Evolutionary conservation across 2,113 vertebrate genomes (phyloP), one percentile per base, ranked within the genome.

Genomic region (Elachura formosa): DNA sequence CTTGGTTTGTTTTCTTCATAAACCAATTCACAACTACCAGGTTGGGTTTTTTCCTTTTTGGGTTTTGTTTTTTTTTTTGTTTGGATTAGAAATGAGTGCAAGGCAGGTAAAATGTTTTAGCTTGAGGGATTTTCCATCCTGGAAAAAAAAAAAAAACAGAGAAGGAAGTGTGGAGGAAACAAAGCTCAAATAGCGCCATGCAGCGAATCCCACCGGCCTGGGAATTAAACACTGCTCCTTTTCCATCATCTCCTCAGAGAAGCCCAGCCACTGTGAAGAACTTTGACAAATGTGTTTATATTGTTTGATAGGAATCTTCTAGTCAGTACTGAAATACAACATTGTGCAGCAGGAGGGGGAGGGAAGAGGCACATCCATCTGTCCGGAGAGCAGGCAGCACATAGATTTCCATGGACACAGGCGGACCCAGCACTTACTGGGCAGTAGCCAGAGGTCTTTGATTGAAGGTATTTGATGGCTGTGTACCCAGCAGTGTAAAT

Each of bases 231-330:
- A 29, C 5, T 7, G 21, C 34, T 90, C 67, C 38, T 66, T 51
- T 46, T 19, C 83, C 45, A 18, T 38, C 7, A 7, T 55, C 59
- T 92, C 72, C 86, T 85, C 21, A 0, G 67, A 88, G 94, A 38
- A 88, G 63, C 69, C 45, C 86, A 88, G 83, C 33, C 45, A 14
- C 91, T 20, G 66, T 12, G 52, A 92, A 23, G 54, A 43, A 49
- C 36, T 64, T 36, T 84, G 89, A 94, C 86, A 95, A 93, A 96
- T 73, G 86, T 76, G 67, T 85, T 94, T 88, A 9, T 91, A 18
- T 14, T 58, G 59, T 77, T 93, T 83, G 90, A 88, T 86, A 54
- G 64, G 90, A 90, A 90, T 66, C 76, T 93, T 43, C 78, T 19
- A 41, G 74, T 61, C 82, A 25, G 74, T 8, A 10, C 62, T 73